These are phyloP conservation scores for Parnassius glacialis DNA, from an alignment of 2,888 invertebrate genomes.

Conservation along the genomic window DNA sequence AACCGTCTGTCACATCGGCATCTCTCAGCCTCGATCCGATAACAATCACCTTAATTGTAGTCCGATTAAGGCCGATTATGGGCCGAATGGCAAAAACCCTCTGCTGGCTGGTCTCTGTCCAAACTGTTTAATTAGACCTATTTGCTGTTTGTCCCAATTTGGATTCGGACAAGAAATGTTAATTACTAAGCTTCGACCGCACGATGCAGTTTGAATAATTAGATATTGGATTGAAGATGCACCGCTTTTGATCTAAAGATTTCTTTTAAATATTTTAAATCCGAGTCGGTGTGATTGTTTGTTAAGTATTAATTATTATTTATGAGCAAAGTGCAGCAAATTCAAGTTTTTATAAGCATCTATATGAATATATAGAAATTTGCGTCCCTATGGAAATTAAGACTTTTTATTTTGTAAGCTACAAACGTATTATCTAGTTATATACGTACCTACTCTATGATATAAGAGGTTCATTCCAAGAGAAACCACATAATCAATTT, in stretches of 20 bases:
- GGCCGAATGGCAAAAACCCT: conserved; percentile 51
- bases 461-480: no score
- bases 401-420: no score
- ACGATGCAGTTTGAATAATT: conserved; percentile 23
- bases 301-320: no score
- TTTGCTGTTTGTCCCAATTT: conserved; percentile 29
- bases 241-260: conserved; percentile 14
- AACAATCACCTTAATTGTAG: conserved; percentile 60
- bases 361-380: no score
- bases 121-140: conserved; percentile 51
- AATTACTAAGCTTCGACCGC: conserved; percentile 28
- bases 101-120: conserved; percentile 35
- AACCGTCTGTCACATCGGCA: conserved; percentile 17
- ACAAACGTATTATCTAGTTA: no score
- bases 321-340: no score
- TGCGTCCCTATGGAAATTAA: no score
- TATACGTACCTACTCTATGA: no score
- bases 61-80: conserved; percentile 59
- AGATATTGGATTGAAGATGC: conserved; percentile 11
- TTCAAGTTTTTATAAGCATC: no score
- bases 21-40: conserved; percentile 47
- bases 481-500: no score
- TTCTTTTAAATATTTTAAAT: conserved; percentile 18
- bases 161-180: conserved; percentile 33
- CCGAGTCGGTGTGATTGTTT: neutral